A percentile compares a stretch with the other conserved stretches of the same genome.
Conservation (phyloP, 2,797 vertebrate genomes). For the Lutjanus argentimaculatus region DNA sequence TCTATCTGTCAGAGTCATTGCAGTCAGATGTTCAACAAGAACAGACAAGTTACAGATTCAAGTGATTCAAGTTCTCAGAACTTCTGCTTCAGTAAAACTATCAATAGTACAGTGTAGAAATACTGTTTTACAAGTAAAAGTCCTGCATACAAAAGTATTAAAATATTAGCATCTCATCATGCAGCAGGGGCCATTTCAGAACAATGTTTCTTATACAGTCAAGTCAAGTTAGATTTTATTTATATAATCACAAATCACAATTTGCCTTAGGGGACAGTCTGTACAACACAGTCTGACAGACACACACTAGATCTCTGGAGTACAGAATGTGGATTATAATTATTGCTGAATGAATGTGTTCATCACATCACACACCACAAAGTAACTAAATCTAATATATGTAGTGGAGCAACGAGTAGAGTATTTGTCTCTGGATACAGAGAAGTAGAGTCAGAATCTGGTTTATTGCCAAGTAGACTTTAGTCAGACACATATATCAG, state of each 20-base stretch:
- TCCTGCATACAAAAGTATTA: not conserved
- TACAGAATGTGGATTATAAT: not conserved
- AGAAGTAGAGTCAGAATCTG: not conserved
- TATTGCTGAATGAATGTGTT: not conserved
- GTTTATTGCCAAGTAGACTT: no score
- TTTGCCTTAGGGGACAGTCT: no score
- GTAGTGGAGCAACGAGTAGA: not conserved
- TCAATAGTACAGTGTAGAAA: not conserved
- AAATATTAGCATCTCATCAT: not conserved
- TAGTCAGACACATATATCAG: no score
- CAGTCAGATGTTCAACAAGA: not conserved
- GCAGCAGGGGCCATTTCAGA: not conserved
- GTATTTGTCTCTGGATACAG: not conserved
- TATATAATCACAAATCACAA: no score
- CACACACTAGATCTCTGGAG: no score
- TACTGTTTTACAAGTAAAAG: no score
- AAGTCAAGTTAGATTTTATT: no score
- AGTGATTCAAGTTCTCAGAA: not conserved
- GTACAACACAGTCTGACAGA: no score
- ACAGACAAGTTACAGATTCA: not conserved
- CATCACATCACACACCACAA: not conserved
- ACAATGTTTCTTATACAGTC: no score
- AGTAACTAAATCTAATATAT: not conserved
- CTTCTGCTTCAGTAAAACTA: not conserved
- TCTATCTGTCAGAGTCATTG: not conserved